phyloP scores from a whole-genome alignment of 2,888 invertebrate genomes.

The Volucella inanis region DNA sequence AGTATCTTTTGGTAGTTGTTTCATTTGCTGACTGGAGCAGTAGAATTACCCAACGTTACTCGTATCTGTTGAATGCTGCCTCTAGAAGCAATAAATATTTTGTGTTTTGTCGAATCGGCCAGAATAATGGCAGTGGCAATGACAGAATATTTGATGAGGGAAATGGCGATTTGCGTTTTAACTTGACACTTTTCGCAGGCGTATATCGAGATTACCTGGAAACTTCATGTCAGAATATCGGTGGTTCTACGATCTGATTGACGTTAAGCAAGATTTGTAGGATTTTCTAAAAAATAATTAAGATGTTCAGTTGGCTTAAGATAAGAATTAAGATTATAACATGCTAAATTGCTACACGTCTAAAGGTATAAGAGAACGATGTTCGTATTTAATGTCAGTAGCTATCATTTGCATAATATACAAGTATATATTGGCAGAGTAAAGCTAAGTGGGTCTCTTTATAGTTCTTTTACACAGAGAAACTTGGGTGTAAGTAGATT shows the following conservation, averaged over 20 bases:
- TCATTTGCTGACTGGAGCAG: conserved; percentile 57
- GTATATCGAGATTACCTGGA: conserved; percentile 38
- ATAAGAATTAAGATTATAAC: too few relatives aligned
- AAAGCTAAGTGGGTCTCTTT: too few relatives aligned
- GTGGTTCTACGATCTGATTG: not conserved
- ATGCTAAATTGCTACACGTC: too few relatives aligned
- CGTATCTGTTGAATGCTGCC: conserved; percentile 59
- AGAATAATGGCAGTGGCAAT: conserved; percentile 15
- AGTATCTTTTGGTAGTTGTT: conserved; percentile 62
- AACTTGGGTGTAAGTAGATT: too few relatives aligned
- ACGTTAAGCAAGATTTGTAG: not conserved
- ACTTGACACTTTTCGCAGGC: conserved; percentile 53
- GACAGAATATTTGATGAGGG: not conserved
- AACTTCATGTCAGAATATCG: not conserved
- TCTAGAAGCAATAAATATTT: conserved; percentile 41
- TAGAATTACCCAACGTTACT: conserved; percentile 36
- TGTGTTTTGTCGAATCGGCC: conserved; percentile 32
- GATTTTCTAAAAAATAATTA: too few relatives aligned
- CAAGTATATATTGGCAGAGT: too few relatives aligned
- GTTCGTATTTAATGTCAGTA: too few relatives aligned
- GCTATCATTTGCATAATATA: too few relatives aligned
- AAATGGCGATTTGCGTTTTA: conserved; percentile 25
- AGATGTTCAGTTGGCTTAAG: too few relatives aligned
- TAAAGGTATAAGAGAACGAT: too few relatives aligned
- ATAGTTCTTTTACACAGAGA: too few relatives aligned